A percentile compares a stretch with the other conserved stretches of the same genome.
These are phyloP conservation scores for Trichonephila clavata DNA, from an alignment of 1,140 invertebrate species.

Conservation along the genomic window DNA sequence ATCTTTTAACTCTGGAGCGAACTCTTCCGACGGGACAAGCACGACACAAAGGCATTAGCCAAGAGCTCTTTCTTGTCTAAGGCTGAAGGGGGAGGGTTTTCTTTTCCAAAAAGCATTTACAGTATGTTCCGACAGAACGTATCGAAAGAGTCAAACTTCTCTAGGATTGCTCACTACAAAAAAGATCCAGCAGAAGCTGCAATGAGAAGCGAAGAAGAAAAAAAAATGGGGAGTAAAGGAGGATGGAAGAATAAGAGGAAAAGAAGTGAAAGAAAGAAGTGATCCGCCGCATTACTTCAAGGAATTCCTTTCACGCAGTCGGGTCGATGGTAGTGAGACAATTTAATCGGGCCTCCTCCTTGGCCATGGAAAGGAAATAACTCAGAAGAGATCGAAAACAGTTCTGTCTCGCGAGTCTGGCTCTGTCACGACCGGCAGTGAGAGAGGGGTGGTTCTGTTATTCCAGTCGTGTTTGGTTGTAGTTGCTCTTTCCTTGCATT, in stretches of 20 bases:
- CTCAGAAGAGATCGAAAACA: slow-evolving; percentile 20
- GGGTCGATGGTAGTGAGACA: slow-evolving; percentile 6
- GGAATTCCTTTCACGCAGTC: slow-evolving; percentile 28
- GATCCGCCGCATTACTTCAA: slow-evolving; percentile 32
- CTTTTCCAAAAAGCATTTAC: neutral
- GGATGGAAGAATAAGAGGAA: neutral
- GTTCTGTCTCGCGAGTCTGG: neutral
- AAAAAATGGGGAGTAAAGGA: neutral
- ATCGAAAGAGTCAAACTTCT: slow-evolving; percentile 20
- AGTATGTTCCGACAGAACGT: slow-evolving; percentile 4
- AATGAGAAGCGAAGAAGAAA: neutral
- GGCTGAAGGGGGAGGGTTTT: neutral
- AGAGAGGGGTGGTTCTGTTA: neutral
- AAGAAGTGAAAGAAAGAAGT: slow-evolving; percentile 5
- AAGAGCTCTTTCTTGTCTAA: neutral
- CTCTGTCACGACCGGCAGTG: neutral
- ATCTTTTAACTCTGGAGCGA: neutral
- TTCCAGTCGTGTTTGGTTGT: slow-evolving; percentile 11
- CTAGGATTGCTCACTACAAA: neutral
- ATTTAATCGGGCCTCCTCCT: slow-evolving; percentile 9
- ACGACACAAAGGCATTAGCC: slow-evolving; percentile 9
- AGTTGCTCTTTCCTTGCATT: neutral
- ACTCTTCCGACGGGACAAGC: neutral
- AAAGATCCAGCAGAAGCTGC: neutral
- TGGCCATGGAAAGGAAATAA: neutral